Evolutionary conservation across 2,888 invertebrate species (phyloP).

Genomic region (Scrobipalpa atriplicella): DNA sequence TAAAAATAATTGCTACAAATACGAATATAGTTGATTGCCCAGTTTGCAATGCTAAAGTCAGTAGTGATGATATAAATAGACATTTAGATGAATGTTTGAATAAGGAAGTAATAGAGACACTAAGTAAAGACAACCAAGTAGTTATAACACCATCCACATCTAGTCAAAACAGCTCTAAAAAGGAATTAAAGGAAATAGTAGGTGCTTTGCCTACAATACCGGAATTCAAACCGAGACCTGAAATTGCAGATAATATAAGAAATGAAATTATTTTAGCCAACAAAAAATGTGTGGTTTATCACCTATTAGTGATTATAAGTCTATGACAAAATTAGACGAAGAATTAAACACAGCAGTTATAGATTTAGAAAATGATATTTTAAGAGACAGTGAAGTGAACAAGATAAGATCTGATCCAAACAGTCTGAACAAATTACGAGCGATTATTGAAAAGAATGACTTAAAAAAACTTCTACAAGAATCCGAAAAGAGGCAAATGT

Average conservation of each 20-base stretch:
- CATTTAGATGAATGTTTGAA: conserved; percentile 77
- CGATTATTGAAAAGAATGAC: too few species aligned
- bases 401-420: too few species aligned
- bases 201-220: conserved; percentile 24
- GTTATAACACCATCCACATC: background rate
- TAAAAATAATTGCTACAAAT: background rate
- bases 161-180: conserved; percentile 19
- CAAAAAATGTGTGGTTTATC: background rate
- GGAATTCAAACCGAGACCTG: conserved; percentile 9
- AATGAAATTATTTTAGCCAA: conserved; percentile 1
- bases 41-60: conserved; percentile 66
- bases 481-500: too few species aligned
- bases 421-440: too few species aligned
- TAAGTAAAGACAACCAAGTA: conserved; percentile 39
- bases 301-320: background rate
- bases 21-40: conserved; percentile 68
- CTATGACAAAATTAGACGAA: background rate
- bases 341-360: background rate
- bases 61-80: conserved; percentile 59
- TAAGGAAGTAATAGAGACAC: conserved; percentile 59
- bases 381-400: background rate
- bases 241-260: conserved; percentile 3
- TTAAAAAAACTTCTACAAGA: too few species aligned
- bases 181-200: conserved; percentile 29
- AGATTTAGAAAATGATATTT: background rate